These are phyloP conservation scores for Struthidea cinerea DNA, from an alignment of 2,113 vertebrate species.

Conservation along the genomic window DNA sequence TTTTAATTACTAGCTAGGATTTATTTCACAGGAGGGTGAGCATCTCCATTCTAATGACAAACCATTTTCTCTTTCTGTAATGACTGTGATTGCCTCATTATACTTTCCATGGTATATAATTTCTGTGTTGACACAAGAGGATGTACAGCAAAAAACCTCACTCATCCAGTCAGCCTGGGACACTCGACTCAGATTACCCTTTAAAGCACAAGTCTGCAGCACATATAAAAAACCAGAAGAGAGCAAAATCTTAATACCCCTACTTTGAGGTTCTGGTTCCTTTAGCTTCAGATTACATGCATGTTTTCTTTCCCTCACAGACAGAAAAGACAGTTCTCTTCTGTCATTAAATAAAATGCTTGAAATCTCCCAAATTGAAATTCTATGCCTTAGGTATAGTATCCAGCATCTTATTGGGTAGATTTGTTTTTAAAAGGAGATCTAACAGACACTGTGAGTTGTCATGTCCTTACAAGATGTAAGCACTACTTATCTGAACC, in stretches of 20 bases:
- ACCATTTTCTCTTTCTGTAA: constrained; percentile 47
- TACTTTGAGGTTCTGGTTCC: neutral
- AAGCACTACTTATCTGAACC: neutral
- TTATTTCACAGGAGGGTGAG: constrained; percentile 22
- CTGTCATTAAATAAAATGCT: neutral
- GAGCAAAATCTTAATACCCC: neutral
- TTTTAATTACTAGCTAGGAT: constrained; percentile 22
- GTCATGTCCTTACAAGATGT: neutral
- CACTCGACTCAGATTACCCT: neutral
- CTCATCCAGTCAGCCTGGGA: constrained; percentile 19
- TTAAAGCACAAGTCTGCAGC: neutral
- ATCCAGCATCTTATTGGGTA: neutral
- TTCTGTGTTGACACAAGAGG: constrained; percentile 29
- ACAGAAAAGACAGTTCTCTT: neutral
- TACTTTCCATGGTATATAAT: constrained; percentile 30
- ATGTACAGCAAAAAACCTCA: neutral
- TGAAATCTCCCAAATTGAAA: neutral
- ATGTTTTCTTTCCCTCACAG: neutral
- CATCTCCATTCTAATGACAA: constrained; percentile 10
- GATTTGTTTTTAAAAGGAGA: neutral
- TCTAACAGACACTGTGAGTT: neutral
- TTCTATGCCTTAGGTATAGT: neutral
- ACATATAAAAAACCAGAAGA: neutral
- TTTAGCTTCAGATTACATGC: neutral
- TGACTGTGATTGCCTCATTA: constrained; percentile 25